phyloP scores from a whole-genome alignment of 2,797 vertebrate genomes.

The Etheostoma perlongum region DNA sequence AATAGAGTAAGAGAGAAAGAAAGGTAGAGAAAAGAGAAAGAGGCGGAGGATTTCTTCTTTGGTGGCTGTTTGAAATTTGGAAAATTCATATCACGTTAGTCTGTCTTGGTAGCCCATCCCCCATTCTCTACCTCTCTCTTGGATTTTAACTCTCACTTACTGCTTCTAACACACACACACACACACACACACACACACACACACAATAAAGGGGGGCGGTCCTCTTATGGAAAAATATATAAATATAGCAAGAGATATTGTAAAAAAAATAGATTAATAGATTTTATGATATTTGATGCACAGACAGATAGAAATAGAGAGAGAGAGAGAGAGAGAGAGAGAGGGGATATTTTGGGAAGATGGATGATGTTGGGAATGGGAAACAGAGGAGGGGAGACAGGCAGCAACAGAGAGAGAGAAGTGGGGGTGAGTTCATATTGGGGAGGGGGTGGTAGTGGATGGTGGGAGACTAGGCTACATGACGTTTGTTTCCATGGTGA shows the following conservation, averaged over 20 bases:
- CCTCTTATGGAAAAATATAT: background rate
- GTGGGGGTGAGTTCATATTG: slow-evolving; percentile 74
- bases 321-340: slow-evolving; percentile 1
- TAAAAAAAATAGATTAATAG: slow-evolving; percentile 4
- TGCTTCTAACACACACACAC: slow-evolving; percentile 9
- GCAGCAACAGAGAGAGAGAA: slow-evolving; percentile 50
- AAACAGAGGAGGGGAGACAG: slow-evolving; percentile 53
- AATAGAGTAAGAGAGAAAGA: background rate
- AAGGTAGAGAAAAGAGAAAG: background rate
- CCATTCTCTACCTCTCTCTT: slow-evolving; percentile 34
- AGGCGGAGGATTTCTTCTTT: slow-evolving; percentile 14
- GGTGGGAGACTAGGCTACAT: slow-evolving; percentile 79
- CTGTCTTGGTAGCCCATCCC: slow-evolving; percentile 57
- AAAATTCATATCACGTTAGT: slow-evolving; percentile 56
- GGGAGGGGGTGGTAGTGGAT: slow-evolving; percentile 63
- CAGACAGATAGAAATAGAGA: slow-evolving; percentile 14
- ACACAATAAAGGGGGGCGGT: background rate
- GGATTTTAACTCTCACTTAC: slow-evolving; percentile 43
- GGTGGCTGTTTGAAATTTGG: slow-evolving; percentile 37
- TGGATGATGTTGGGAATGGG: slow-evolving; percentile 60
- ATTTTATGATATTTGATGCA: slow-evolving; percentile 26
- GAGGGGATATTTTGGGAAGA: slow-evolving; percentile 52
- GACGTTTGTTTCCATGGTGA: slow-evolving; percentile 86
- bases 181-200: slow-evolving; percentile 3
- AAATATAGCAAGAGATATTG: slow-evolving; percentile 6